phyloP scores from a whole-genome alignment of 2,888 invertebrate genomes.

The Microchrysa polita region DNA sequence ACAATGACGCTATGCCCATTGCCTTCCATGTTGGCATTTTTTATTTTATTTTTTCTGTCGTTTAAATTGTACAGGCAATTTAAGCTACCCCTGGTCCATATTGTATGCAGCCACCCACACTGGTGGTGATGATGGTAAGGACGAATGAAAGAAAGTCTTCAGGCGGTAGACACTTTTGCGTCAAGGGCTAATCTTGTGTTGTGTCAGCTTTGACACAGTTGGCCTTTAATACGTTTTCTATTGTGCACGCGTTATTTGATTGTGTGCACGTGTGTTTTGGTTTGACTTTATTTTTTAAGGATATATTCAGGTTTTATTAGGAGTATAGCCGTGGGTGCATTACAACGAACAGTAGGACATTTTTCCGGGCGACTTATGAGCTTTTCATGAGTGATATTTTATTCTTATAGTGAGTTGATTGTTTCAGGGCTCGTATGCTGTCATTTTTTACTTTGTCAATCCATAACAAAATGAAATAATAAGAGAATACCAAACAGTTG shows the following conservation, averaged over 20 bases:
- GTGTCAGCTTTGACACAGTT: constrained; percentile 49
- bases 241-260: constrained; percentile 54
- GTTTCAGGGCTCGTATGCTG: no score
- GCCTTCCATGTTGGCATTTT: no score
- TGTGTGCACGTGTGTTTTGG: constrained; percentile 66
- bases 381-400: no score
- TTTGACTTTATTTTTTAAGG: constrained; percentile 51
- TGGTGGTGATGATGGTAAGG: neutral
- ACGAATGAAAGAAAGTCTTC: constrained; percentile 39
- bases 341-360: no score
- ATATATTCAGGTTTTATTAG: neutral
- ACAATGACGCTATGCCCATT: constrained; percentile 1
- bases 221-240: constrained; percentile 43
- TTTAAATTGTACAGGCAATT: constrained; percentile 43
- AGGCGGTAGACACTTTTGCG: constrained; percentile 17
- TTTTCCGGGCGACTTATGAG: no score
- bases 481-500: no score
- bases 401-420: no score
- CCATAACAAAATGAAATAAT: no score
- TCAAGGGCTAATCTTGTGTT: constrained; percentile 46
- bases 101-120: constrained; percentile 44
- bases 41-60: constrained; percentile 28
- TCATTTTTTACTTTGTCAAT: no score
- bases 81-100: constrained; percentile 38
- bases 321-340: neutral